phyloP scores from a whole-genome alignment of 1,140 invertebrate genomes.

The Lamellibrachia luymesi region DNA sequence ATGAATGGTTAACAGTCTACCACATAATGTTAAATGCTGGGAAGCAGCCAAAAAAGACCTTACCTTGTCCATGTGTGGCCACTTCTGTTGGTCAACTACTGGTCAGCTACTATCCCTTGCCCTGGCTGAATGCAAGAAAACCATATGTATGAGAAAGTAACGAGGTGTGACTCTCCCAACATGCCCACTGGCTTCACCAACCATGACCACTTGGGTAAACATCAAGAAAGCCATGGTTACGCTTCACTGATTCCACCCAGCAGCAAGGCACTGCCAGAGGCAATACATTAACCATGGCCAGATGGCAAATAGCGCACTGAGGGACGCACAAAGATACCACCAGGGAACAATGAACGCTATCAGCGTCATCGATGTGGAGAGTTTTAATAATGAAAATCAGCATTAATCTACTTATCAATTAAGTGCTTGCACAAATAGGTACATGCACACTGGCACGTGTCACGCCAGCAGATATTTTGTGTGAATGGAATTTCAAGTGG shows the following conservation, averaged over 20 bases:
- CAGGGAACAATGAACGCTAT: background rate
- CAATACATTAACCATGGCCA: background rate
- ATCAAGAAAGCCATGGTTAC: background rate
- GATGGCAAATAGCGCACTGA: background rate
- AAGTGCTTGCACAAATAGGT: background rate
- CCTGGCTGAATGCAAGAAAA: background rate
- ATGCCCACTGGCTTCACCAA: background rate
- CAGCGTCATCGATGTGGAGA: background rate
- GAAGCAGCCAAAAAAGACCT: background rate
- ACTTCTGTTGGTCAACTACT: background rate
- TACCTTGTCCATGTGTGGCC: background rate
- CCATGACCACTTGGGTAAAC: background rate
- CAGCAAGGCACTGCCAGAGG: background rate
- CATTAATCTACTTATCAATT: background rate
- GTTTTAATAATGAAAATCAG: slow-evolving; percentile 6
- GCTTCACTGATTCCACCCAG: background rate
- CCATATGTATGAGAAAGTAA: background rate
- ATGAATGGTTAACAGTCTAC: background rate
- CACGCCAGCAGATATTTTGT: background rate
- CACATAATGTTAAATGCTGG: background rate
- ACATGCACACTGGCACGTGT: background rate
- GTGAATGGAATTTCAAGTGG: background rate
- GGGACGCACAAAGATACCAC: background rate
- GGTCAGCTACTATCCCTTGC: background rate
- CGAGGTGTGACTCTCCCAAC: background rate